These are phyloP conservation scores for Cyanocitta stelleri DNA, from an alignment of 2,113 vertebrate species.

Conservation along the genomic window DNA sequence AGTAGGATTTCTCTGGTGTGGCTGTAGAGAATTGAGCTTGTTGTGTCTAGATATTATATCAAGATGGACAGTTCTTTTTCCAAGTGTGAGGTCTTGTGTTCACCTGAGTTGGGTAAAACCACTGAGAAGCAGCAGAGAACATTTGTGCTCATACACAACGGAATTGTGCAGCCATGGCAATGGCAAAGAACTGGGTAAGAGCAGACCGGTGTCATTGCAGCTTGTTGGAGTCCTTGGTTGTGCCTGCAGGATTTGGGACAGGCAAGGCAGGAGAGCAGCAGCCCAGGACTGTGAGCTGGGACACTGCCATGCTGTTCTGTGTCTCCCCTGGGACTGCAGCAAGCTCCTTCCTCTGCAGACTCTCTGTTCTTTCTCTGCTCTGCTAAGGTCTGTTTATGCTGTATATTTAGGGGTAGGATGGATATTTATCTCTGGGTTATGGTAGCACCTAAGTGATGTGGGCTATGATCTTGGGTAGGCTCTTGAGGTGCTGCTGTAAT, in stretches of 20 bases:
- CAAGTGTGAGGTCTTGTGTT: neutral
- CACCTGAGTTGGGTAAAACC: neutral
- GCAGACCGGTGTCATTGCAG: neutral
- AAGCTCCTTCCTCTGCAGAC: neutral
- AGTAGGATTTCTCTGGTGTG: neutral
- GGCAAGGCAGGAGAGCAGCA: neutral
- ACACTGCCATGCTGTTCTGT: fast-evolving
- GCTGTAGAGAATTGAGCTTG: neutral
- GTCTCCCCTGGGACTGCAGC: neutral
- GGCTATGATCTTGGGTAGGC: neutral
- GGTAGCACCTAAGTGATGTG: neutral
- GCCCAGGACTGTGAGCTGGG: neutral
- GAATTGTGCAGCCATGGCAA: neutral
- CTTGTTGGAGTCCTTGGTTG: neutral
- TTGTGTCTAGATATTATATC: neutral
- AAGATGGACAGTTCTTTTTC: neutral
- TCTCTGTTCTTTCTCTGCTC: neutral
- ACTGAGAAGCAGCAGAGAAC: neutral
- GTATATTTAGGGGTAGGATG: neutral
- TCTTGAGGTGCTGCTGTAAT: neutral
- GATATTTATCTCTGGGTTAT: neutral
- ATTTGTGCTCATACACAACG: fast-evolving
- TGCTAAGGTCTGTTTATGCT: neutral
- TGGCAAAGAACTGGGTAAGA: neutral
- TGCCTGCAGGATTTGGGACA: neutral